These are phyloP conservation scores for Pachycephala philippinensis DNA, from an alignment of 2,113 vertebrate genomes.

Conservation along the genomic window DNA sequence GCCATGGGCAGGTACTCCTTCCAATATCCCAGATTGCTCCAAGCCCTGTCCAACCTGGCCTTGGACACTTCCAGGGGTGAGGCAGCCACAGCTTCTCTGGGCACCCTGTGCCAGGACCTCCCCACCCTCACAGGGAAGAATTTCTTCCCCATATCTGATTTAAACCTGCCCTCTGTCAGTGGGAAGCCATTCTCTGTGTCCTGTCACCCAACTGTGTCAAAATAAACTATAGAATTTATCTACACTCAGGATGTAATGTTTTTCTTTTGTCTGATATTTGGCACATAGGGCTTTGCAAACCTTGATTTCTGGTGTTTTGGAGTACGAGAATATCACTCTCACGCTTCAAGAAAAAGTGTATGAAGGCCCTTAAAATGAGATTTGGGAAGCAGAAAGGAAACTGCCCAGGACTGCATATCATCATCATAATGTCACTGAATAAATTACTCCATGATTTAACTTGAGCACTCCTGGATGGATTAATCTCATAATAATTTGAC, in stretches of 20 bases:
- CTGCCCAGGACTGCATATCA: rapidly evolving
- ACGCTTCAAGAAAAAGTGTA: not conserved
- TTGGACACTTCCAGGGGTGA: not conserved
- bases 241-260: rapidly evolving
- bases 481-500: not conserved
- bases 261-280: not conserved
- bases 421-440: not conserved
- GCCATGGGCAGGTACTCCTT: not conserved
- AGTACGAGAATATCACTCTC: not conserved
- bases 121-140: not conserved
- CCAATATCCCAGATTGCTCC: not conserved
- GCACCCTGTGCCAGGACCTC: not conserved
- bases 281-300: not conserved
- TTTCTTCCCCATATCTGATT: not conserved
- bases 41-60: rapidly evolving
- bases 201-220: not conserved
- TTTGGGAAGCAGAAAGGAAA: not conserved
- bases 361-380: not conserved
- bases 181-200: not conserved
- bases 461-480: not conserved
- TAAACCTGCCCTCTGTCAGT: not conserved
- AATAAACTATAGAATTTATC: not conserved
- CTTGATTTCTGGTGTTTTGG: not conserved
- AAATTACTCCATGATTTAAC: not conserved
- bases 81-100: not conserved